Conservation (phyloP, 2,888 invertebrate genomes). For the Lepidochrysops patricia region DNA sequence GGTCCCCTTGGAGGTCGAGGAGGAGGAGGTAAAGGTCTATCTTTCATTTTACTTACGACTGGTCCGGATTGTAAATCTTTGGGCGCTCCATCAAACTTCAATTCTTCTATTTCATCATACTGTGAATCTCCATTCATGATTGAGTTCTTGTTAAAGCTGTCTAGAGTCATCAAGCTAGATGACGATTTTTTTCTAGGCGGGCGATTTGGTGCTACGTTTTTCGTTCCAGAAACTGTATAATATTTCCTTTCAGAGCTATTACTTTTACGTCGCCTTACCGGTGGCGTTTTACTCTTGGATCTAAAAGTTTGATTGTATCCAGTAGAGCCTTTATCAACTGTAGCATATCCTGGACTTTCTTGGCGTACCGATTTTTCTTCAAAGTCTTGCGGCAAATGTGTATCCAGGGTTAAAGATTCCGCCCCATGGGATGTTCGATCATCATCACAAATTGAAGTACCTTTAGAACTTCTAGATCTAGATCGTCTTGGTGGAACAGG, state of each 20-base stretch:
- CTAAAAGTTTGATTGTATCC: constrained; percentile 76
- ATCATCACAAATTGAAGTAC: constrained; percentile 77
- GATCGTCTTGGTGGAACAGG: constrained; percentile 74
- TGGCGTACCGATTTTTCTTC: constrained; percentile 58
- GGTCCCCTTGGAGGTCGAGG: constrained; percentile 85
- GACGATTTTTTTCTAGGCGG: constrained; percentile 78
- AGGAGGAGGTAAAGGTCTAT: constrained; percentile 88
- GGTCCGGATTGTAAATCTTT: constrained; percentile 83
- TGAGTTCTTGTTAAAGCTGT: constrained; percentile 64
- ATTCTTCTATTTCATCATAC: constrained; percentile 77
- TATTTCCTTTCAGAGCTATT: constrained; percentile 77
- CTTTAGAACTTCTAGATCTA: constrained; percentile 68
- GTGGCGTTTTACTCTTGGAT: constrained; percentile 70
- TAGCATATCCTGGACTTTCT: constrained; percentile 80
- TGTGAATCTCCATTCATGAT: constrained; percentile 60
- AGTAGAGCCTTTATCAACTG: constrained; percentile 82
- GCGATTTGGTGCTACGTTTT: constrained; percentile 71
- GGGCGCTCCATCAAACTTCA: constrained; percentile 73
- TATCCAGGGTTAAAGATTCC: constrained; percentile 77
- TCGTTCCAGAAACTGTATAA: constrained; percentile 76
- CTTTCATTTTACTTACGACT: constrained; percentile 87
- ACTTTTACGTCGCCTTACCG: constrained; percentile 57
- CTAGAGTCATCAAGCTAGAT: constrained; percentile 67
- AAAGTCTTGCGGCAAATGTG: constrained; percentile 46
- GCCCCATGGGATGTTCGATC: constrained; percentile 82